A percentile compares a stretch with the other conserved stretches of the same genome.
These are phyloP conservation scores for Nymphicus hollandicus DNA, from an alignment of 2,113 vertebrate genomes.

Conservation along the genomic window DNA sequence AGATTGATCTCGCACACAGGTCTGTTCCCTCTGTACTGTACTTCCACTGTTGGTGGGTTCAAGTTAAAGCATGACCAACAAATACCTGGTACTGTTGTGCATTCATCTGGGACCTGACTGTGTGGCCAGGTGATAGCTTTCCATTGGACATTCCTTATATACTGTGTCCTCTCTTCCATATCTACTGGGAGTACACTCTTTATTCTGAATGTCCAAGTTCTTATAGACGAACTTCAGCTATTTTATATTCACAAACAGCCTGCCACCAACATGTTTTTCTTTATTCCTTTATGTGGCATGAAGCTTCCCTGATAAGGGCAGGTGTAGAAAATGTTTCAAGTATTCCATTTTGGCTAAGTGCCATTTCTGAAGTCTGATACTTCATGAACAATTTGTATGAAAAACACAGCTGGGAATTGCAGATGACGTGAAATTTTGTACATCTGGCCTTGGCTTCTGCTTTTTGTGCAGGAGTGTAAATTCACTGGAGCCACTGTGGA, in stretches of 20 bases:
- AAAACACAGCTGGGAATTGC: conserved; percentile 50
- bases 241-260: neutral
- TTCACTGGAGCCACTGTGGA: neutral
- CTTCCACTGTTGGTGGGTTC: neutral
- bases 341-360: conserved; percentile 1
- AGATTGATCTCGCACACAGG: neutral
- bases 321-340: neutral
- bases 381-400: conserved; percentile 29
- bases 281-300: neutral
- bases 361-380: conserved; percentile 18
- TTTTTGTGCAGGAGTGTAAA: conserved; percentile 7
- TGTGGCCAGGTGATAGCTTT: neutral
- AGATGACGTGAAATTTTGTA: neutral
- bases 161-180: neutral
- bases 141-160: neutral
- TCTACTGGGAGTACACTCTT: neutral
- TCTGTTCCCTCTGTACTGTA: neutral
- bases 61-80: neutral
- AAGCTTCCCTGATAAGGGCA: neutral
- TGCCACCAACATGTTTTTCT: neutral
- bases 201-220: neutral
- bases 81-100: neutral
- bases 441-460: conserved; percentile 31
- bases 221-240: neutral
- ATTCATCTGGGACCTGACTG: neutral